Evolutionary conservation across 2,888 invertebrate species (phyloP).

Genomic region (Tridacna gigas): DNA sequence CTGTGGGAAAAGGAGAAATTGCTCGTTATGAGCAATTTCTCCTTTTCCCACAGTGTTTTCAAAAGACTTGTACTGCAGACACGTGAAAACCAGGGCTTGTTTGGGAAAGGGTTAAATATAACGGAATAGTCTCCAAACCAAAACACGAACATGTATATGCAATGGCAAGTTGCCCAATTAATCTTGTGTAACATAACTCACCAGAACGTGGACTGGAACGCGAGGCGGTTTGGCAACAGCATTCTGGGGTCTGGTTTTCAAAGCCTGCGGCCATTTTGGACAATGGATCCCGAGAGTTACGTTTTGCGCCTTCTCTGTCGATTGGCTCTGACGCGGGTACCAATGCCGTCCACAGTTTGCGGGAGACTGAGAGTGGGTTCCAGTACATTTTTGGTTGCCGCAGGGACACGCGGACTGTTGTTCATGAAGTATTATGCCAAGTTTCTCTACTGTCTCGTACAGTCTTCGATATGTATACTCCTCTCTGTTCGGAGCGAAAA

Average conservation of each 20-base stretch:
- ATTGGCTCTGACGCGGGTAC: constrained; percentile 46
- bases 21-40: too few relatives aligned
- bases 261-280: constrained; percentile 39
- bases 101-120: too few relatives aligned
- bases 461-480: constrained; percentile 64
- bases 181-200: neutral
- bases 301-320: constrained; percentile 22
- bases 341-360: constrained; percentile 31
- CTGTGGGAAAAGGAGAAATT: too few relatives aligned
- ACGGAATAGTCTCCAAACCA: too few relatives aligned
- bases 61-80: too few relatives aligned
- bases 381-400: constrained; percentile 23
- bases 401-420: constrained; percentile 33
- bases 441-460: constrained; percentile 15
- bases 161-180: neutral
- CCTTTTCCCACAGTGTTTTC: too few relatives aligned
- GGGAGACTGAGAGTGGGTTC: constrained; percentile 25
- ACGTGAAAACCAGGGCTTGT: too few relatives aligned
- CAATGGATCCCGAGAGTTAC: constrained; percentile 24
- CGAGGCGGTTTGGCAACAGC: constrained; percentile 7
- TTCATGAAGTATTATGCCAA: neutral
- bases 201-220: constrained; percentile 18
- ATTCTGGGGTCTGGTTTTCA: constrained; percentile 29
- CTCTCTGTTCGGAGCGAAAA: constrained; percentile 44
- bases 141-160: too few relatives aligned